Percentiles rank a stretch among this genome's conserved stretches.
Conservation (phyloP, 2,888 invertebrate species). For the Caenorhabditis wallacei region DNA sequence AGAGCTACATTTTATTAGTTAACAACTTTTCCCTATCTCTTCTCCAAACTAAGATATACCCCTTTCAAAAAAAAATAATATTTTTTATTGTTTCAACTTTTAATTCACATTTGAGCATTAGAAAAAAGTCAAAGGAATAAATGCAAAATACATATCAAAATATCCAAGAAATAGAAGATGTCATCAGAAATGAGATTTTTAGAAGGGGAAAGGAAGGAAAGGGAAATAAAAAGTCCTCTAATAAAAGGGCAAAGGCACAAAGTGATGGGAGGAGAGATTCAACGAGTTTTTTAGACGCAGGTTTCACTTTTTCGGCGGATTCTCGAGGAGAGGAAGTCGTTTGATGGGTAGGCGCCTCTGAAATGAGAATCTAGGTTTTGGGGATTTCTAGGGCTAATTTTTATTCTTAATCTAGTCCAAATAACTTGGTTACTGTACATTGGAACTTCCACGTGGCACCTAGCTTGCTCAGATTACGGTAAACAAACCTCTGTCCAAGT, state of each 20-base stretch:
- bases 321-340: slow-evolving; percentile 74
- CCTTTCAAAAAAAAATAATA: too few relatives aligned
- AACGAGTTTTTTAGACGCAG: slow-evolving; percentile 73
- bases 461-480: background rate
- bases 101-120: background rate
- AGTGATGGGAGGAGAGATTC: background rate
- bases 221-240: background rate
- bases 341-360: slow-evolving; percentile 75
- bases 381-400: too few relatives aligned
- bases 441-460: too few relatives aligned
- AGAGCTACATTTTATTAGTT: too few relatives aligned
- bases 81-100: too few relatives aligned
- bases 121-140: background rate
- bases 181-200: slow-evolving; percentile 5
- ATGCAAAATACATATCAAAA: background rate
- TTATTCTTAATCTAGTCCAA: too few relatives aligned
- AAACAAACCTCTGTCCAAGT: slow-evolving; percentile 62
- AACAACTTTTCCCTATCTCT: too few relatives aligned
- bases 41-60: too few relatives aligned
- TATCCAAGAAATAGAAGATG: background rate
- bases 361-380: background rate
- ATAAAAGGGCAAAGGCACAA: slow-evolving; percentile 10
- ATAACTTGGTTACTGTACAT: too few relatives aligned
- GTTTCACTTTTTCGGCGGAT: slow-evolving; percentile 81
- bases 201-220: background rate